phyloP scores from a whole-genome alignment of 2,888 invertebrate species.

The Noctua fimbriata region DNA sequence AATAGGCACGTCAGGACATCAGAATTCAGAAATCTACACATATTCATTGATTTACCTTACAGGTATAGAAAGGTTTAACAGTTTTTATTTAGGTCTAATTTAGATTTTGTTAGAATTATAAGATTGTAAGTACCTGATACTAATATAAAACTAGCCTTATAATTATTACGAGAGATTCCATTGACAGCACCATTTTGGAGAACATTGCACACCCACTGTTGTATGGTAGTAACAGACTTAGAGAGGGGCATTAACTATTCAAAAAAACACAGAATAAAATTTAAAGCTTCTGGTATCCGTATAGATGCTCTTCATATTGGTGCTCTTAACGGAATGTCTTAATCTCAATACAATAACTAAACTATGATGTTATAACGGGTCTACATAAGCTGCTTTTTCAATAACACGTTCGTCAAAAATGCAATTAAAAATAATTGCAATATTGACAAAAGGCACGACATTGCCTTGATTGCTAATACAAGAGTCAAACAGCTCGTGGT shows the following conservation, averaged over 20 bases:
- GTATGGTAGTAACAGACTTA: neutral
- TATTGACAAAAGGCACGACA: slow-evolving; percentile 33
- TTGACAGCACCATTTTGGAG: slow-evolving; percentile 2
- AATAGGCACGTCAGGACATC: neutral
- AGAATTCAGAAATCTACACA: neutral
- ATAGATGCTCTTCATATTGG: neutral
- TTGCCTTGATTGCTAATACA: neutral
- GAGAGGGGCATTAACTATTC: neutral
- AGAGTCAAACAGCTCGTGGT: slow-evolving; percentile 9
- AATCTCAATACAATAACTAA: neutral
- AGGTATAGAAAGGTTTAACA: neutral
- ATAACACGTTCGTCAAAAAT: slow-evolving; percentile 25
- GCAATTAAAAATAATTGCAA: slow-evolving; percentile 45
- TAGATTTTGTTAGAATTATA: slow-evolving; percentile 7
- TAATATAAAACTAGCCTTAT: slow-evolving; percentile 18
- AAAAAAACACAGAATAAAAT: neutral
- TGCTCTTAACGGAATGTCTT: neutral
- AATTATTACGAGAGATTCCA: neutral
- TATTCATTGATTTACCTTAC: neutral
- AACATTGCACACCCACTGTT: neutral
- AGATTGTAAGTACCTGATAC: slow-evolving; percentile 23
- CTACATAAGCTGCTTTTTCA: neutral
- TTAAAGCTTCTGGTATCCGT: neutral
- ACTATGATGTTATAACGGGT: neutral
- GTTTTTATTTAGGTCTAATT: neutral